Conservation (phyloP, 2,113 vertebrate genomes). For the Melospiza melodia region DNA sequence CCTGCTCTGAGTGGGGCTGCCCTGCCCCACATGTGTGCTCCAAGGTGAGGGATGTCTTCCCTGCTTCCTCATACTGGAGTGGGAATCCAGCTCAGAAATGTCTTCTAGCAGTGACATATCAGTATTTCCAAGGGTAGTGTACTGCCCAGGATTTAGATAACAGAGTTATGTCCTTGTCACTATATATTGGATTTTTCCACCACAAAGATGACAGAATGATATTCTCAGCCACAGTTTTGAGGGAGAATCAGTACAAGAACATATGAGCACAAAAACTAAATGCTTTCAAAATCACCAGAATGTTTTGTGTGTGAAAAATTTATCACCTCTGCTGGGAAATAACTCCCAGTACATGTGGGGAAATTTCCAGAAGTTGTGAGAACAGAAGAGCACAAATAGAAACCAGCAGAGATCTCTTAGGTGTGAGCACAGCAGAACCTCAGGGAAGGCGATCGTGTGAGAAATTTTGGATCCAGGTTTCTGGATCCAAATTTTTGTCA, state of each 20-base stretch:
- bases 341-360: not conserved
- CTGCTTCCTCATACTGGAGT: not conserved
- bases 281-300: not conserved
- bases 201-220: not conserved
- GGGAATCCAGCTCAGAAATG: not conserved
- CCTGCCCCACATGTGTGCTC: not conserved
- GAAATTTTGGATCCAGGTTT: not conserved
- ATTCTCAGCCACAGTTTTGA: not conserved
- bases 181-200: accelerated
- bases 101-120: not conserved
- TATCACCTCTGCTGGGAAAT: not conserved
- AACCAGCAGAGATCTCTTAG: not conserved
- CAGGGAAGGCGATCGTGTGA: not conserved
- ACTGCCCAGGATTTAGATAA: not conserved
- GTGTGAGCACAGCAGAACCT: not conserved
- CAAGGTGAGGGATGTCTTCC: not conserved
- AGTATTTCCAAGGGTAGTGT: not conserved
- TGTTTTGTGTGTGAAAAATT: not conserved
- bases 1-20: not conserved
- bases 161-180: not conserved
- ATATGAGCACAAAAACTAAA: not conserved
- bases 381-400: not conserved
- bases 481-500: not conserved
- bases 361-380: not conserved
- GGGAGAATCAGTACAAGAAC: not conserved